A percentile compares a stretch with the other conserved stretches of the same genome.
These are phyloP conservation scores for Apis florea DNA, from an alignment of 1,140 invertebrate species.

Conservation along the genomic window DNA sequence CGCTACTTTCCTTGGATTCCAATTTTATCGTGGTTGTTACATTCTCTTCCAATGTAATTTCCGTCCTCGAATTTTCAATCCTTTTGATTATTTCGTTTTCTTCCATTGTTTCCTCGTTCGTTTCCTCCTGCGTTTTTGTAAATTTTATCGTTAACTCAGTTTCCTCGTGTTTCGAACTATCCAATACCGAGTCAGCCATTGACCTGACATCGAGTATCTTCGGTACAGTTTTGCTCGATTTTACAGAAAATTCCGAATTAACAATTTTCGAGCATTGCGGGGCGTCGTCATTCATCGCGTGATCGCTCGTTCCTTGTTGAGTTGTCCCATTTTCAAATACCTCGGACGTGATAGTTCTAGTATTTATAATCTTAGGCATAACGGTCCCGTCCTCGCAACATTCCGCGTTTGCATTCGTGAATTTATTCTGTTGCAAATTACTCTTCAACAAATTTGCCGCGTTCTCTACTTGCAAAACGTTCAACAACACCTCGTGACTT, in stretches of 20 bases:
- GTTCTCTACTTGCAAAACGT: slow-evolving; percentile 28
- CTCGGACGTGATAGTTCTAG: slow-evolving; percentile 67
- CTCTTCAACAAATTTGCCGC: not conserved
- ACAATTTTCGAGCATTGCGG: slow-evolving; percentile 22
- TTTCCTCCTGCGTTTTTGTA: not conserved
- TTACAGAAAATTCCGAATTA: not conserved
- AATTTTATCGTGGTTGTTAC: too few species aligned
- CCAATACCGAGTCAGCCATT: slow-evolving; percentile 26
- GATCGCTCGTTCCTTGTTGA: slow-evolving; percentile 10
- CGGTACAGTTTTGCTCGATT: slow-evolving; percentile 11
- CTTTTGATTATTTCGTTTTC: not conserved
- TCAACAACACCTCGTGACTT: slow-evolving; percentile 50
- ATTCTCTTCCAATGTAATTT: not conserved
- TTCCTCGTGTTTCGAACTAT: not conserved
- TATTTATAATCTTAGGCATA: slow-evolving; percentile 69
- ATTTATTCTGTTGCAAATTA: not conserved
- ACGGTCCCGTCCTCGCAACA: slow-evolving; percentile 12
- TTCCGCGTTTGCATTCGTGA: not conserved
- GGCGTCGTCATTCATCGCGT: not conserved
- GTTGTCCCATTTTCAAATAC: slow-evolving; percentile 64
- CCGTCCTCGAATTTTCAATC: too few species aligned
- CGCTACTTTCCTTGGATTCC: not conserved
- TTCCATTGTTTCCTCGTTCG: not conserved
- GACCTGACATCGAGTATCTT: slow-evolving; percentile 62
- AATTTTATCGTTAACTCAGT: not conserved